Conservation (phyloP, 2,113 vertebrate genomes). For the Pitta sordida region DNA sequence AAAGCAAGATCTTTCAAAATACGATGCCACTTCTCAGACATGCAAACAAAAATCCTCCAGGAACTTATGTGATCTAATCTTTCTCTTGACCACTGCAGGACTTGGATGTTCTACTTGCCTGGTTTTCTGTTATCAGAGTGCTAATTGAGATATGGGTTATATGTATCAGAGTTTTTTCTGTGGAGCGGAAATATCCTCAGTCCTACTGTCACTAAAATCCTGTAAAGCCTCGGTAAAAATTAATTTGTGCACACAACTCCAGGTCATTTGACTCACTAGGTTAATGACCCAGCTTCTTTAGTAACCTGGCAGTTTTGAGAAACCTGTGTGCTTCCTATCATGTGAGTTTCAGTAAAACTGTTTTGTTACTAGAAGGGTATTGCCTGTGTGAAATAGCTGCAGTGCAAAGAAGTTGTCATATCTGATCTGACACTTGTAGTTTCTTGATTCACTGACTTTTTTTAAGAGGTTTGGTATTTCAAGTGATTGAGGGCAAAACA, state of each 20-base stretch:
- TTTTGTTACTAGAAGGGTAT: neutral
- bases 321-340: neutral
- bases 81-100: neutral
- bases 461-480: neutral
- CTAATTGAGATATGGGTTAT: neutral
- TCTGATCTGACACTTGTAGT: neutral
- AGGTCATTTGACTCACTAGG: neutral
- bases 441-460: neutral
- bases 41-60: neutral
- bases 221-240: neutral
- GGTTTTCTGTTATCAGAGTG: neutral
- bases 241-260: neutral
- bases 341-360: neutral
- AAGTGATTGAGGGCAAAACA: neutral
- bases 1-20: neutral
- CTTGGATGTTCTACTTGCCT: neutral
- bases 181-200: rapidly evolving
- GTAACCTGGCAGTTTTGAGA: neutral
- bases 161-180: neutral
- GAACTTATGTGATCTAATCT: neutral
- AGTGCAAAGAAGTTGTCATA: neutral
- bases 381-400: neutral
- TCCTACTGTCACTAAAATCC: neutral
- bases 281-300: neutral
- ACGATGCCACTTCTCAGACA: neutral